phyloP scores from a whole-genome alignment of 53 echinoderm and acorn worm genomes.

The Antedon mediterranea region DNA sequence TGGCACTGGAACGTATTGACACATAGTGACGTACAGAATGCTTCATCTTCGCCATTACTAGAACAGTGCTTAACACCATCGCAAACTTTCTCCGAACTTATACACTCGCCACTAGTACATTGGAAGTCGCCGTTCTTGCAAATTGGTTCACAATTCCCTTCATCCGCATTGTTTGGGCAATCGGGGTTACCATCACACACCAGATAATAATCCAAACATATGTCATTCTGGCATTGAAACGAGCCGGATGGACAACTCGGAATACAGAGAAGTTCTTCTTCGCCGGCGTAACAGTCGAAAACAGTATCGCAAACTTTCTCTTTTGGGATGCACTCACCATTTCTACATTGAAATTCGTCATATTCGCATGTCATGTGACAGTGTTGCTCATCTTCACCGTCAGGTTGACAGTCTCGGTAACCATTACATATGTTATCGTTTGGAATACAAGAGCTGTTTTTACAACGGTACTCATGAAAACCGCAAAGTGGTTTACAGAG shows the following conservation, averaged over 20 bases:
- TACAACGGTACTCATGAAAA: background rate
- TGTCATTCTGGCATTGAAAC: background rate
- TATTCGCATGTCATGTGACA: background rate
- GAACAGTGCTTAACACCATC: background rate
- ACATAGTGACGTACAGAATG: background rate
- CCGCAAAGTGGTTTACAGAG: background rate
- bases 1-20: background rate
- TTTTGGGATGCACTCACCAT: background rate
- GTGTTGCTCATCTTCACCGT: background rate
- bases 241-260: background rate
- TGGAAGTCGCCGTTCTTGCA: background rate
- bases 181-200: background rate
- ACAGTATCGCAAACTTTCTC: background rate
- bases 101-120: background rate
- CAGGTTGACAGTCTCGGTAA: background rate
- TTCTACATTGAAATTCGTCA: background rate
- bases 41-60: background rate
- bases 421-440: background rate
- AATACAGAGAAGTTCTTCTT: background rate
- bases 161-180: background rate
- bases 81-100: background rate
- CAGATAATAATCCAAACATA: background rate
- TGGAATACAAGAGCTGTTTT: background rate
- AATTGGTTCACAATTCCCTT: background rate
- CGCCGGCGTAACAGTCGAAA: background rate